Evolutionary conservation across 2,888 invertebrate species (phyloP), one percentile per base, ranked within the genome.

Genomic region (Xylota segnis): DNA sequence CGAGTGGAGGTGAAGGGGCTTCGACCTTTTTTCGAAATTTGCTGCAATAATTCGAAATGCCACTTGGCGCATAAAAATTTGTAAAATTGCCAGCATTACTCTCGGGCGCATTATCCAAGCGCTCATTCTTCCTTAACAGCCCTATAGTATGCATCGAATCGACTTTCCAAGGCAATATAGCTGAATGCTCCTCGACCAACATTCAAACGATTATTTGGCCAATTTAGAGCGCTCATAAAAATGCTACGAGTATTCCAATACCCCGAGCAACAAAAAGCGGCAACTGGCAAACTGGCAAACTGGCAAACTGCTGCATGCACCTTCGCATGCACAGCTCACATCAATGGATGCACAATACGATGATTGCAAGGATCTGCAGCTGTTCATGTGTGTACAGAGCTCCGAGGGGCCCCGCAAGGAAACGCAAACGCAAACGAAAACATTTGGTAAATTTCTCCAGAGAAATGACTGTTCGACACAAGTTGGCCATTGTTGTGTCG

Each of bases 391-490:
- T 66, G 29, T 63, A 2, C 4, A 23, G 14, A n/a, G 37, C 37
- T 12, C 10, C 61, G 34, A 18, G 27, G 27, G 14, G 58, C 7
- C 50, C 50, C 40, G 27, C 40, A 70, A 54, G 68, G 34, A 65
- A 59, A 37, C 65, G 66, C 77, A 83, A 72, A 23, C 23, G 23
- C 23, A 23, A 23, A 23, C 65, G 66, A 83, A 83, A 72, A 61
- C 78, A 72, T 71, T 84, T 75, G 71, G 70, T 66, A 75, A 66
- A 84, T 84, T 84, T 84, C 84, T 81, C 84, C 66, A 71, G 79
- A 71, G 84, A 84, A 79, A 74, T 75, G 37, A 66, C 54, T 65
- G 7, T 5, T 23, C 68, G 34, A 70, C 66, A 61, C 50, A 70
- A 70, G 74, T 70, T 79, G 75, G 59, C 45, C 65, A 79, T 81